Base-by-base conservation (phyloP, 2,888 invertebrate species). In the Laothoe populi region DNA sequence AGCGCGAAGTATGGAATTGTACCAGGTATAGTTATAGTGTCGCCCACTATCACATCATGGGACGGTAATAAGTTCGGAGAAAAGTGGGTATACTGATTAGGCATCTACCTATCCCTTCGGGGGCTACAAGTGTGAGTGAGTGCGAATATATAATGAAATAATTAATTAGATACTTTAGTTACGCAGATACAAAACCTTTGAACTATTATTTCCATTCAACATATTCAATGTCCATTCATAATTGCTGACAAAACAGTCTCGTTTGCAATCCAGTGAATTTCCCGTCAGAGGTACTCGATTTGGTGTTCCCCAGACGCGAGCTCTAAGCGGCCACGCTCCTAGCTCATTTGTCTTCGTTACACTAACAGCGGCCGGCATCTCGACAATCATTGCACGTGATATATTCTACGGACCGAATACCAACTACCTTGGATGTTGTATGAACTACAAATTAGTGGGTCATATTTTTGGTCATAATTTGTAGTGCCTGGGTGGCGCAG, bases 281-380 rank as follows among this genome's bases (percentile, higher is more conserved):
- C 59, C 63, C 63, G 46, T 46, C 13, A 23, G 46, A 23, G n/a
- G 46, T 13, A 23, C 13, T 11, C 46, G 35, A 19, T 35, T 53
- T 31, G 31, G 16, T 4, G 49, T 8, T 38, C 44, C 49, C 53
- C 53, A 19, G 31, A 35, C 19, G 26, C 53, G 64, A 66, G 63
- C 63, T 48, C 65, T 61, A 59, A 59, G 62, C 70, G 67, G 68
- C 67, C 79, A 73, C 76, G 78, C 70, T 67, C 69, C 26, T 38
- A 38, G 49, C 58, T 74, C 79, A 66, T 81, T 81, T 77, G 70
- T 80, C 79, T 81, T 80, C 72, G 74, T 81, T 80, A 68, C 69
- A 61, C 65, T 71, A 70, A 70, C 73, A 73, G 70, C 70, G 64
- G 63, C 61, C 58, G 49, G 65, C 70, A 63, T 64, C 62, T 61